These are phyloP conservation scores for Sinocyclocheilus rhinocerous DNA, from an alignment of 2,113 vertebrate genomes.

Conservation along the genomic window DNA sequence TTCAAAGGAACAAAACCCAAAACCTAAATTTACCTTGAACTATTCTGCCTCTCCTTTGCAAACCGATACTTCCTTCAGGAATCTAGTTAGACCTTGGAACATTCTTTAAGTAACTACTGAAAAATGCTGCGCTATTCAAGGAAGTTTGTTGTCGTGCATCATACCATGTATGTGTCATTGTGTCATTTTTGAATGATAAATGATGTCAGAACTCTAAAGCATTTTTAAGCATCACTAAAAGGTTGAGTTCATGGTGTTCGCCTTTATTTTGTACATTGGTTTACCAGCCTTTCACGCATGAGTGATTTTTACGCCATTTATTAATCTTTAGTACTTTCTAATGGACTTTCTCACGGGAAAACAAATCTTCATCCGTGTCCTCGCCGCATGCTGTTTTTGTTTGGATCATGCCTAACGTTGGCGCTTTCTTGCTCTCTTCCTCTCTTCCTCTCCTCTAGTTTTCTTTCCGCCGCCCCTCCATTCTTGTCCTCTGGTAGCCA, in stretches of 20 bases:
- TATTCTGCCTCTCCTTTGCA: neutral
- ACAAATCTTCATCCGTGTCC: too few species aligned
- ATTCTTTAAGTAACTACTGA: neutral
- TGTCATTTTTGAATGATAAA: neutral
- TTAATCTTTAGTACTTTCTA: too few species aligned
- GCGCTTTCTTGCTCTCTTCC: neutral
- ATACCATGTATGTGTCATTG: neutral
- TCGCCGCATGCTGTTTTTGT: constrained; percentile 35
- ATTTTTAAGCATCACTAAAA: neutral
- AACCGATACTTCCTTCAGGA: neutral
- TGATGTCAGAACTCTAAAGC: too few species aligned
- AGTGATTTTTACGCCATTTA: neutral
- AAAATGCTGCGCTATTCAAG: neutral
- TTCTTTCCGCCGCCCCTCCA: constrained; percentile 39
- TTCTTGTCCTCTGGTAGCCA: constrained; percentile 70
- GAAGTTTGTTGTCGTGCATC: neutral
- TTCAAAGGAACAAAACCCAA: neutral
- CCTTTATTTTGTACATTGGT: neutral
- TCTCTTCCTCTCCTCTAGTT: neutral
- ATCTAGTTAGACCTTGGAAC: neutral
- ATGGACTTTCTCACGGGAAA: neutral
- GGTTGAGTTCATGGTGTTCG: neutral
- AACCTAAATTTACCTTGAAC: neutral
- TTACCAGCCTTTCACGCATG: neutral
- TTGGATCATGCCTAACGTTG: constrained; percentile 23